A percentile compares a stretch with the other conserved stretches of the same genome.
Evolutionary conservation across 2,888 invertebrate genomes (phyloP).

Genomic region (Agelastica alni): DNA sequence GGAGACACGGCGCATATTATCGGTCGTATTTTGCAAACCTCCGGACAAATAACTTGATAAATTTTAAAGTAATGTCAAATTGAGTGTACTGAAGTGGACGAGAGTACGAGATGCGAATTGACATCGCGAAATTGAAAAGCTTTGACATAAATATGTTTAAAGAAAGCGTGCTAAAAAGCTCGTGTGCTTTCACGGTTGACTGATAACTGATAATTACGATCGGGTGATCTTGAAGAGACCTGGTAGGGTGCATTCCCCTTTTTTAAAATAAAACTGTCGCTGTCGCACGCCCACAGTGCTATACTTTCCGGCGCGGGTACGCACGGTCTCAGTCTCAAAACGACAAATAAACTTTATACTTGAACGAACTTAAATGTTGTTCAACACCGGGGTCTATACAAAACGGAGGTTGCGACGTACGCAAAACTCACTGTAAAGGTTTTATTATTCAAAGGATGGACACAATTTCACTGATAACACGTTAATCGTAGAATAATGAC

Average conservation of each 20-base stretch:
- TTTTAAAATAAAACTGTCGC: slow-evolving; percentile 55
- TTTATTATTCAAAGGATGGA: no score
- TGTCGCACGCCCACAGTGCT: slow-evolving; percentile 54
- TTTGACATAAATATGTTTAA: slow-evolving; percentile 57
- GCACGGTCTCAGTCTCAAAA: slow-evolving; percentile 35
- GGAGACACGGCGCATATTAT: neutral
- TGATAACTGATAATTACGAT: slow-evolving; percentile 58
- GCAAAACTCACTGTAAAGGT: no score
- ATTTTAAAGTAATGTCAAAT: slow-evolving; percentile 35
- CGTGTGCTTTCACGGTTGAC: slow-evolving; percentile 53
- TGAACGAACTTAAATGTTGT: slow-evolving; percentile 51
- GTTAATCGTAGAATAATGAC: no score
- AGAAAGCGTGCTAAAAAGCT: slow-evolving; percentile 55
- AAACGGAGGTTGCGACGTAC: slow-evolving; percentile 1
- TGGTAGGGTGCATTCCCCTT: slow-evolving; percentile 47
- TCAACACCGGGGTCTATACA: slow-evolving; percentile 17
- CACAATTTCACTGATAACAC: no score
- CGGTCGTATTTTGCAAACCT: slow-evolving; percentile 15
- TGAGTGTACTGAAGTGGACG: slow-evolving; percentile 45
- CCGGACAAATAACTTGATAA: slow-evolving; percentile 26
- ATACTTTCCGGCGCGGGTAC: slow-evolving; percentile 45
- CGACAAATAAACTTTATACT: slow-evolving; percentile 56
- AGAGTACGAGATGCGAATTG: slow-evolving; percentile 50
- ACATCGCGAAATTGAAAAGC: slow-evolving; percentile 54
- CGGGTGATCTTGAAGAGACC: slow-evolving; percentile 57